Conservation (phyloP, 35 echinoderm and acorn worm species). For the Apostichopus parvimensis region DNA sequence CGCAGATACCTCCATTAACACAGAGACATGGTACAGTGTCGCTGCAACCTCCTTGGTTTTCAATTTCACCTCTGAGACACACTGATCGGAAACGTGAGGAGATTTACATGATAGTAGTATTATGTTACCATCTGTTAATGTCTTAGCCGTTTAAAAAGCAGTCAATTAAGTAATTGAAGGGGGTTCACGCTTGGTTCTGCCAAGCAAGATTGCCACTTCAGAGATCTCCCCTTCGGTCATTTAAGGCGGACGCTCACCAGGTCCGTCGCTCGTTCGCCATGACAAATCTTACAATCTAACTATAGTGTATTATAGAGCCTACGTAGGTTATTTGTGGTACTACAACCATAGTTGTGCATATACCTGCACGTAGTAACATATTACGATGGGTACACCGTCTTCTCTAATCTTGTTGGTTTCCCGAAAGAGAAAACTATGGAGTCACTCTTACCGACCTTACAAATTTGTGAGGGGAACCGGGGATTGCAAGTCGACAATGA, state of each 20-base stretch:
- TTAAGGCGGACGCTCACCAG: too few species aligned
- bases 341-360: too few species aligned
- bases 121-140: not conserved
- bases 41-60: not conserved
- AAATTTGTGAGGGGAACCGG: too few species aligned
- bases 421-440: too few species aligned
- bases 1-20: not conserved
- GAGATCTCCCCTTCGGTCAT: too few species aligned
- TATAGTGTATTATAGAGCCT: not conserved
- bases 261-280: too few species aligned
- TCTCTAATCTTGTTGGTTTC: too few species aligned
- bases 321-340: not conserved
- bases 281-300: not conserved
- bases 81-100: not conserved
- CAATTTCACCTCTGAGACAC: not conserved
- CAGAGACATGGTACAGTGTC: not conserved
- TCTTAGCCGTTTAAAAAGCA: not conserved
- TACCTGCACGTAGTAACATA: too few species aligned
- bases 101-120: too few species aligned
- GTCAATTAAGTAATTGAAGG: not conserved
- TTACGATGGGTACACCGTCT: too few species aligned
- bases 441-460: too few species aligned
- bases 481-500: too few species aligned
- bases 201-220: not conserved
- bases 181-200: not conserved